Percentiles rank a stretch among this genome's conserved stretches.
These are phyloP conservation scores for Spodoptera exigua DNA, from an alignment of 2,888 invertebrate genomes.

Conservation along the genomic window DNA sequence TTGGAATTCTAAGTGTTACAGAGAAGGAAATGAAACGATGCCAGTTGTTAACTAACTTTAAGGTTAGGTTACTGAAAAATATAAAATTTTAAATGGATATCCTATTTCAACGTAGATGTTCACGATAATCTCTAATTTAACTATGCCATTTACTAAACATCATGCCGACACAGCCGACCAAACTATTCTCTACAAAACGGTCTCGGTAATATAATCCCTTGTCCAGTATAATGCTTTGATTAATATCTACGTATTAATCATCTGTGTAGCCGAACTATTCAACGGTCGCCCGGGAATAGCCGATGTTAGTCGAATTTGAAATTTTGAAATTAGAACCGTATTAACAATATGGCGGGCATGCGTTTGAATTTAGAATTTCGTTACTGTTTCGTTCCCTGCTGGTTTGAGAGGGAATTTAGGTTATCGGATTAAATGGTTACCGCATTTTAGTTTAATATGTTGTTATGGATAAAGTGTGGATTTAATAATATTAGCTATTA, in stretches of 20 bases:
- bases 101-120: not conserved
- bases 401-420: slow-evolving; percentile 44
- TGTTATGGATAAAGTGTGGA: slow-evolving; percentile 12
- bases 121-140: slow-evolving; percentile 15
- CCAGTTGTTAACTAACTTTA: too few species aligned
- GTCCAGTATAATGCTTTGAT: slow-evolving; percentile 77
- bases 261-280: slow-evolving; percentile 81
- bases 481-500: slow-evolving; percentile 21
- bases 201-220: slow-evolving; percentile 41
- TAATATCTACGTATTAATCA: slow-evolving; percentile 83
- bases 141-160: slow-evolving; percentile 28
- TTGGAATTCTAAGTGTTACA: not conserved
- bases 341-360: slow-evolving; percentile 74
- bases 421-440: slow-evolving; percentile 49
- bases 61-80: too few species aligned
- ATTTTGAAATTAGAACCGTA: slow-evolving; percentile 78
- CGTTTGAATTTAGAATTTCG: slow-evolving; percentile 65
- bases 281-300: slow-evolving; percentile 77
- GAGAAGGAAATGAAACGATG: too few species aligned
- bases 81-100: too few species aligned
- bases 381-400: slow-evolving; percentile 57
- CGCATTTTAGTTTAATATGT: slow-evolving; percentile 34
- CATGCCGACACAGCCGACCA: slow-evolving; percentile 23
- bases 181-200: slow-evolving; percentile 40
- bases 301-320: slow-evolving; percentile 77